Evolutionary conservation across 2,113 vertebrate genomes (phyloP).

Genomic region (Xiphias gladius): DNA sequence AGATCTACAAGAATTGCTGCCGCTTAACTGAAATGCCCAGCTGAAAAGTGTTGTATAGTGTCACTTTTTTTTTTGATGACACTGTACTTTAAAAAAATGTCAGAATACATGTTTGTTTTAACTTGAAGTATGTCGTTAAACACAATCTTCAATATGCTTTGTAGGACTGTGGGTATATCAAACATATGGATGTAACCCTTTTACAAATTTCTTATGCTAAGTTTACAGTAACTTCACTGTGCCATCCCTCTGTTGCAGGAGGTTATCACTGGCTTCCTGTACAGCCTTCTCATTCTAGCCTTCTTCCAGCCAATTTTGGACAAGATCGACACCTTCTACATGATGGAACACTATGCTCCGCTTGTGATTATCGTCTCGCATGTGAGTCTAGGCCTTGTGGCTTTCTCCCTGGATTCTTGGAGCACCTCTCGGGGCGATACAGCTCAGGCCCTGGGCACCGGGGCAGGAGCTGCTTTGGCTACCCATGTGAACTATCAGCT

Average conservation of each 20-base stretch:
- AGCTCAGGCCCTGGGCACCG: conserved; percentile 93
- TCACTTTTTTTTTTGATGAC: conserved; percentile 7
- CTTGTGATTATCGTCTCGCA: conserved; percentile 90
- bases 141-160: not conserved
- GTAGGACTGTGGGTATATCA: not conserved
- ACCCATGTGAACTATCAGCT: conserved; percentile 87
- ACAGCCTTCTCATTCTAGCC: conserved; percentile 90
- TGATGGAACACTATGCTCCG: conserved; percentile 88
- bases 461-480: conserved; percentile 90
- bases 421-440: conserved; percentile 97
- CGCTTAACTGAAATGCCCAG: not conserved
- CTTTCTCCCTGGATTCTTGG: conserved; percentile 97
- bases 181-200: not conserved
- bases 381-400: conserved; percentile 91
- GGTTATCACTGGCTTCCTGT: conserved; percentile 94
- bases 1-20: no score
- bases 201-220: not conserved
- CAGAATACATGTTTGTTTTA: not conserved
- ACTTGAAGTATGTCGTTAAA: not conserved
- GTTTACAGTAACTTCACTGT: not conserved
- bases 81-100: no score
- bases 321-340: conserved; percentile 93
- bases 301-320: conserved; percentile 91
- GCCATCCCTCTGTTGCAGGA: conserved; percentile 86
- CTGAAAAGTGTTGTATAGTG: not conserved